Evolutionary conservation across 2,113 vertebrate species (phyloP), one percentile per base, ranked within the genome.

Genomic region (Polypterus bichir): DNA sequence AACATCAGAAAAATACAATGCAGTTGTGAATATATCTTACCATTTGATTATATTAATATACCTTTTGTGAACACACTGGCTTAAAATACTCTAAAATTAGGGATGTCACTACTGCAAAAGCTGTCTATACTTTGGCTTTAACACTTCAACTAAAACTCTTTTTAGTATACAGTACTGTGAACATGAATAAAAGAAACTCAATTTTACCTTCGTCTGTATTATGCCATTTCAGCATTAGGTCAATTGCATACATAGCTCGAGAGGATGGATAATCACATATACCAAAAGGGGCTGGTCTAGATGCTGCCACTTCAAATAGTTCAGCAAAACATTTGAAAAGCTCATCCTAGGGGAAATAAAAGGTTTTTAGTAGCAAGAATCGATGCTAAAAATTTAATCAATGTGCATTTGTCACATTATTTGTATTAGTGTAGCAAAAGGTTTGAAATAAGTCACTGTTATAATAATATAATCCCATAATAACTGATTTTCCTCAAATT

Each of bases 201-300:
- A 45, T 46, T 77, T 90, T 64, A 97, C 96, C 92, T 46, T 86
- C 80, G 4, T 69, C 71, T 7, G 70, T 61, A 1, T 68, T 68
- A 11, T 82, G 84, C 96, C 96, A 98, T 68, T 97, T 98, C 2
- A 98, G 81, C 94, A 98, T 98, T 69, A 97, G 74, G 73, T 98
- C 96, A 3, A 93, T 66, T 1, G 94, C 96, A 0, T 98, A 98
- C 58, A 97, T 75, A 0, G 94, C 94, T 59, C 94, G 82, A 10
- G 96, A 98, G 0, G 90, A 90, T 0, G 88, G 86, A 66, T 98
- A 93, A 10, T 87, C 59, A 0, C 89, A 87, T 54, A 98, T 80
- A 3, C 96, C 94, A 7, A 85, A 85, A 0, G 94, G 96, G 0
- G 94, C 85, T 0, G 90, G 91, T 61, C 87, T 87, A 48, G 86